Percentiles rank a stretch among this genome's conserved stretches.
These are phyloP conservation scores for Oreochromis grahami DNA, from an alignment of 2,797 vertebrate species.

Conservation along the genomic window DNA sequence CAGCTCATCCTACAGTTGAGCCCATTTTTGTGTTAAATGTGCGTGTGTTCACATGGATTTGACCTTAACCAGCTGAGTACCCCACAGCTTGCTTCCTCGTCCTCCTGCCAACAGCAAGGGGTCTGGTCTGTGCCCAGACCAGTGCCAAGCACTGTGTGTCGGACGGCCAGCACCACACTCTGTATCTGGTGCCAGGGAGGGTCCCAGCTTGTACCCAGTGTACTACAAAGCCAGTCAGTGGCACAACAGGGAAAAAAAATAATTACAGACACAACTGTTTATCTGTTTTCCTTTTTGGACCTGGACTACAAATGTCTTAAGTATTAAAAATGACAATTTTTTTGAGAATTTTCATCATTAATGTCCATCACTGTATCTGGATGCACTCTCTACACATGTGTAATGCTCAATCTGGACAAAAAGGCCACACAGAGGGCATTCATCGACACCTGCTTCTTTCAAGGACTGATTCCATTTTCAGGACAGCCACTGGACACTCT, in stretches of 20 bases:
- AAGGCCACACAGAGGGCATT: background rate
- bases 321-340: background rate
- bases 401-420: background rate
- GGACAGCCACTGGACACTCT: conserved; percentile 3
- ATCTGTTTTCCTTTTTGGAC: background rate
- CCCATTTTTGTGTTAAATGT: background rate
- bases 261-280: background rate
- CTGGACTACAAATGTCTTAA: background rate
- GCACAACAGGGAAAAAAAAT: background rate
- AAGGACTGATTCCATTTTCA: conserved; percentile 32
- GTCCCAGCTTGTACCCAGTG: conserved; percentile 61
- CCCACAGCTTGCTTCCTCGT: conserved; percentile 21
- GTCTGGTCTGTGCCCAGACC: conserved; percentile 44
- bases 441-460: conserved; percentile 36
- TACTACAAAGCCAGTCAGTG: background rate
- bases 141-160: conserved; percentile 52
- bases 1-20: background rate
- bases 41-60: conserved; percentile 21
- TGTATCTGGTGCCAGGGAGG: conserved; percentile 68
- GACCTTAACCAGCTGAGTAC: conserved; percentile 64
- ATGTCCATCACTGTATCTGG: background rate
- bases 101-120: conserved; percentile 46
- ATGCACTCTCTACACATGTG: background rate
- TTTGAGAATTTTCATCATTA: background rate
- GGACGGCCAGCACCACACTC: conserved; percentile 59